Evolutionary conservation across 2,797 vertebrate species (phyloP).

Genomic region (Microcaecilia unicolor): DNA sequence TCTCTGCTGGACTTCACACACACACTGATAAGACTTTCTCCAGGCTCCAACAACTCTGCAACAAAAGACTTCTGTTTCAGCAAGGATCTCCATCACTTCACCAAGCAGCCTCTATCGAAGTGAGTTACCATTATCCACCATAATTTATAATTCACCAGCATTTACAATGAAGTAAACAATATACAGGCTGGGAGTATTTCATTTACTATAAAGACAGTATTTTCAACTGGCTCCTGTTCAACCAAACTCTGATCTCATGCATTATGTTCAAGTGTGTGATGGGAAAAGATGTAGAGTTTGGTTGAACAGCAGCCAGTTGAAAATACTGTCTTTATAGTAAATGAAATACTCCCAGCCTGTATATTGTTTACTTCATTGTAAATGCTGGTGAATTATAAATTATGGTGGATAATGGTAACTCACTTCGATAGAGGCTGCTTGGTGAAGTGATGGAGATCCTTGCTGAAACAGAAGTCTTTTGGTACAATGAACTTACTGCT

Average conservation of each 20-base stretch:
- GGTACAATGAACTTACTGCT: conserved; percentile 34
- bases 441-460: too few species aligned
- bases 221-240: conserved; percentile 34
- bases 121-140: too few species aligned
- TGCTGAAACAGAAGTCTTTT: too few species aligned
- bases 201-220: conserved; percentile 56
- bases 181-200: conserved; percentile 64
- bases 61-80: too few species aligned
- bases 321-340: conserved; percentile 55
- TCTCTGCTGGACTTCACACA: too few species aligned
- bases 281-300: conserved; percentile 31
- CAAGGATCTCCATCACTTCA: too few species aligned
- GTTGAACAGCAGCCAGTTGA: conserved; percentile 32
- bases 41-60: too few species aligned
- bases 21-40: too few species aligned
- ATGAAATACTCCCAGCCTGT: conserved; percentile 63
- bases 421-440: too few species aligned
- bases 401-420: too few species aligned
- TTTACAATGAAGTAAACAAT: conserved; percentile 75
- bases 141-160: conserved; percentile 71
- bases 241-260: conserved; percentile 42
- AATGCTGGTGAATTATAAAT: conserved; percentile 72
- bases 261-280: conserved; percentile 34
- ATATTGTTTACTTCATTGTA: conserved; percentile 75
- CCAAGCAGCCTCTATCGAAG: too few species aligned